Evolutionary conservation across 2,797 vertebrate genomes (phyloP), one percentile per base, ranked within the genome.

Genomic region (Epinephelus coioides): DNA sequence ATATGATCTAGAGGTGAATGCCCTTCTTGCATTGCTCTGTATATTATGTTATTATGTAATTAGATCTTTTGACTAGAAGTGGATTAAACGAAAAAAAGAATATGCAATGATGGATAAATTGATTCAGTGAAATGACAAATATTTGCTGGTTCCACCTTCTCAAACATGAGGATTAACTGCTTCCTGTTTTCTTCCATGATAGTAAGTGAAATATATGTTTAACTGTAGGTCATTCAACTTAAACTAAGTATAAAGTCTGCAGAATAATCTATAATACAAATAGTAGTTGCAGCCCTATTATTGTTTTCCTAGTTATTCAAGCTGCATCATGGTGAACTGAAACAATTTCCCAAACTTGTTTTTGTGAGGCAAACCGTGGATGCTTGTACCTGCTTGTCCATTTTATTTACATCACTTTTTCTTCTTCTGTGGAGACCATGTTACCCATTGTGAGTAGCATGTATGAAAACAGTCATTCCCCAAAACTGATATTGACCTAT

Each of bases 381-480:
- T 43, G 21, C 46, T 47, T 76, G 68, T 68, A 21, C 34, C 21
- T 60, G 62, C 56, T 63, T 72, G 44, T 76, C 30, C 3, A 3
- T 50, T 75, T 47, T 67, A 66, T 47, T 8, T 38, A 23, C 38
- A 27, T 55, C 15, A n/a, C 12, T 40, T 55, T 59, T 49, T 53
- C 13, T 53, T 19, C 55, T 66, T 2, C n/a, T 0, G 34, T 53
- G 34, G 18, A 56, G 54, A 13, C 18, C 14, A n/a, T 14, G 23
- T 51, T 18, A 38, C 38, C 25, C 43, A 53, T 67, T 15, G 2
- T 10, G 15, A 3, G 10, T 25, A 40, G 9, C n/a, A 49, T 11
- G 4, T 30, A 30, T 46, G 7, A 55, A 56, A 57, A 4, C n/a
- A 60, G 3, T 40, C 6, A 38, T 64, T 47, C 8, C 9, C 25